A percentile compares a stretch with the other conserved stretches of the same genome.
These are phyloP conservation scores for Mimas tiliae DNA, from an alignment of 2,888 invertebrate genomes.

Conservation along the genomic window DNA sequence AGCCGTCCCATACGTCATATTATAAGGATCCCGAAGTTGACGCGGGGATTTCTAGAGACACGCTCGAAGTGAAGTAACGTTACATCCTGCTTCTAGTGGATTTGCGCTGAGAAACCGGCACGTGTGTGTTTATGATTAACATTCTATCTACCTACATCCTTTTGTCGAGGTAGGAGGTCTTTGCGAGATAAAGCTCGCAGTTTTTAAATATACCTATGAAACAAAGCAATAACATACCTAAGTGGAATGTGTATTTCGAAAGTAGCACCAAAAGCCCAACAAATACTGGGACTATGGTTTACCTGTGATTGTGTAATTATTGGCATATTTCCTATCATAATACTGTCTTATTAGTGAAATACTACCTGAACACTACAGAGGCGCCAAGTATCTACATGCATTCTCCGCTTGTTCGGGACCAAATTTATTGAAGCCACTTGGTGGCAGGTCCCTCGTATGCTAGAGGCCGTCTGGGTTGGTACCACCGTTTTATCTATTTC, in stretches of 20 bases:
- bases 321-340: no score
- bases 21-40: background rate
- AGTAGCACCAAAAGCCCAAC: no score
- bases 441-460: no score
- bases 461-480: no score
- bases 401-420: background rate
- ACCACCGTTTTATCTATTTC: no score
- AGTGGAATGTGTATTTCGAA: no score
- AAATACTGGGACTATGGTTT: no score
- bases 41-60: background rate
- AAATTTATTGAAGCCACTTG: background rate
- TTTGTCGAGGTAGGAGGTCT: background rate
- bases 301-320: no score
- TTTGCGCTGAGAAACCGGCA: background rate
- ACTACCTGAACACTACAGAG: no score
- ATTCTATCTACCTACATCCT: background rate
- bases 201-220: background rate
- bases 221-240: no score
- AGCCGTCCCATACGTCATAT: background rate
- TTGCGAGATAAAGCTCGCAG: background rate
- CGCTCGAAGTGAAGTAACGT: background rate
- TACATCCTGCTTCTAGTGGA: background rate
- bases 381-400: background rate
- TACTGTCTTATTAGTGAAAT: no score
- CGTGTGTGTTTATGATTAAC: slow-evolving; percentile 1